These are phyloP conservation scores for Neoseiulus cucumeris DNA, from an alignment of 1,140 invertebrate genomes.

Conservation along the genomic window DNA sequence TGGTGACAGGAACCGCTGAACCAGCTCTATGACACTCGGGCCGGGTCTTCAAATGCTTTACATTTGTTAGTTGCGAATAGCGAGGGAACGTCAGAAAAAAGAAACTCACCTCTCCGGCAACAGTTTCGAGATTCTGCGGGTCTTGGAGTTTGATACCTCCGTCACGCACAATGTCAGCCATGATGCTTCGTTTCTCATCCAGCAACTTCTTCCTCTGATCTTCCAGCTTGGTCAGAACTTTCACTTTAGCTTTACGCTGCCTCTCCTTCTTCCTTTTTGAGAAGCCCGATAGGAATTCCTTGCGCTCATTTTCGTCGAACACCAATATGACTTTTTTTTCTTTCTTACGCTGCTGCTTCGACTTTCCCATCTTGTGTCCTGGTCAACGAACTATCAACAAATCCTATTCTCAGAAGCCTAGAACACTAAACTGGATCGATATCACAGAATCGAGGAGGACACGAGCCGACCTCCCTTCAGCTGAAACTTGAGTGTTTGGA, in stretches of 20 bases:
- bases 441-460: too few species aligned
- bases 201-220: neutral
- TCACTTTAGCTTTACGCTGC: neutral
- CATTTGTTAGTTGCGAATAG: too few species aligned
- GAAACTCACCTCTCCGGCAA: neutral
- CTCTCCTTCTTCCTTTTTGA: slow-evolving; percentile 1
- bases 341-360: slow-evolving; percentile 7
- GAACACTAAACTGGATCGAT: neutral
- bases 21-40: too few species aligned
- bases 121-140: neutral
- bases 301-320: neutral
- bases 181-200: neutral
- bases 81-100: too few species aligned
- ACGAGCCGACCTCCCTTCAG: too few species aligned
- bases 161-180: slow-evolving; percentile 4
- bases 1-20: too few species aligned
- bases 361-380: neutral
- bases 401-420: neutral
- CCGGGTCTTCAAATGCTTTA: too few species aligned
- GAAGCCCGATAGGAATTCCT: neutral
- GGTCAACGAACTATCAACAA: neutral
- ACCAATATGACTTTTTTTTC: neutral
- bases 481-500: too few species aligned
- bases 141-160: neutral
- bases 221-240: neutral